phyloP scores from a whole-genome alignment of 2,113 vertebrate species.

The Epinephelus fuscoguttatus region DNA sequence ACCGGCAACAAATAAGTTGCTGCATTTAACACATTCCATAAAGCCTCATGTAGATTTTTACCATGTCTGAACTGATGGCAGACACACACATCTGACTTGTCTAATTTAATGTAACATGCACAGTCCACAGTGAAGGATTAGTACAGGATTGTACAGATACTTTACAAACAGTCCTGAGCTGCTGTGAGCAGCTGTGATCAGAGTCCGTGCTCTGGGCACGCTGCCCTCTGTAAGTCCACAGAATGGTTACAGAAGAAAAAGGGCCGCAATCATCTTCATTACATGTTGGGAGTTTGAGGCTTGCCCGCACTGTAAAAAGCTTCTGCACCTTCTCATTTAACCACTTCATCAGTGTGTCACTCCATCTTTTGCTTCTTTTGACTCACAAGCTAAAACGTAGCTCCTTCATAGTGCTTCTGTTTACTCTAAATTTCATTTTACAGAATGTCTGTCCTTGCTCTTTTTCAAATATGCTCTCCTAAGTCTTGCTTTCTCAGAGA shows the following conservation, averaged over 20 bases:
- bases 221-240: slow-evolving; percentile 15
- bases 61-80: neutral
- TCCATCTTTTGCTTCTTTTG: neutral
- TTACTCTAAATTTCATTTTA: neutral
- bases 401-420: neutral
- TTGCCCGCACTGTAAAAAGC: slow-evolving; percentile 24
- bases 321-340: slow-evolving; percentile 28
- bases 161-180: slow-evolving; percentile 19
- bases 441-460: neutral
- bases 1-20: no score
- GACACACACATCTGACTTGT: neutral
- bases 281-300: slow-evolving; percentile 32
- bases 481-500: neutral
- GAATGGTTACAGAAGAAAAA: neutral
- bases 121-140: neutral
- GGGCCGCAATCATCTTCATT: slow-evolving; percentile 50
- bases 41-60: neutral
- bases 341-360: neutral
- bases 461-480: neutral
- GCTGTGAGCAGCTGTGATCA: slow-evolving; percentile 29
- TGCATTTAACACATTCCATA: neutral
- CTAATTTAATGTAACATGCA: neutral
- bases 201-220: slow-evolving; percentile 13
- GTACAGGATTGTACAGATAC: neutral
- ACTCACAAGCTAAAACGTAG: neutral